These are phyloP conservation scores for Megalops cyprinoides DNA, from an alignment of 2,797 vertebrate genomes.

Conservation along the genomic window DNA sequence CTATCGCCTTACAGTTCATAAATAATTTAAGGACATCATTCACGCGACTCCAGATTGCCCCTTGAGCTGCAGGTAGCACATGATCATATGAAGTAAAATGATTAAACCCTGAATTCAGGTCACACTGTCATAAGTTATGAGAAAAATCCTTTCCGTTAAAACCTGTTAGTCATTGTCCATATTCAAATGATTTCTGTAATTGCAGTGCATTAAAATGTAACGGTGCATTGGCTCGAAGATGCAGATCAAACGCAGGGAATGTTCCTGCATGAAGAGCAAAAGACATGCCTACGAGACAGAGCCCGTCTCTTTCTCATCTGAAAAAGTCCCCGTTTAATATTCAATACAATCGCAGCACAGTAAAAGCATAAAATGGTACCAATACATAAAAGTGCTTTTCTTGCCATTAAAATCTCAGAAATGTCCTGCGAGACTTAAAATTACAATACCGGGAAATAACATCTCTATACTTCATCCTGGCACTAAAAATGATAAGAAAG, in stretches of 20 bases:
- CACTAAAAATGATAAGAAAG: not conserved
- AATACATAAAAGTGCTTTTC: not conserved
- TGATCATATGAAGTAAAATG: not conserved
- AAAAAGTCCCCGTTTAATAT: not conserved
- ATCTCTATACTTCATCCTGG: not conserved
- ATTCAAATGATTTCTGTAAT: not conserved
- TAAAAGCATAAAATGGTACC: not conserved
- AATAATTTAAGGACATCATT: no score
- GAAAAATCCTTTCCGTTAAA: not conserved
- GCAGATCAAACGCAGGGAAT: not conserved
- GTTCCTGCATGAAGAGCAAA: not conserved
- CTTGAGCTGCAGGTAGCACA: no score
- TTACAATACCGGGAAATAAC: not conserved
- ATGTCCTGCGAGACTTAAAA: not conserved
- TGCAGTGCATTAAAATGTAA: not conserved
- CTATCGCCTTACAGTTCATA: no score
- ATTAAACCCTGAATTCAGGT: no score
- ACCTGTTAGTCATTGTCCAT: not conserved
- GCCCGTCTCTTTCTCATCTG: conserved; percentile 2
- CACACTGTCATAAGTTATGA: not conserved
- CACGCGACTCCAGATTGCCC: no score
- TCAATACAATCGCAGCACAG: not conserved
- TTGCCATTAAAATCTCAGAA: not conserved
- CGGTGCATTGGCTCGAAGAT: not conserved
- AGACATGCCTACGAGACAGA: not conserved